Evolutionary conservation across 1,140 invertebrate genomes (phyloP).

Genomic region (Parasteatoda tepidariorum): DNA sequence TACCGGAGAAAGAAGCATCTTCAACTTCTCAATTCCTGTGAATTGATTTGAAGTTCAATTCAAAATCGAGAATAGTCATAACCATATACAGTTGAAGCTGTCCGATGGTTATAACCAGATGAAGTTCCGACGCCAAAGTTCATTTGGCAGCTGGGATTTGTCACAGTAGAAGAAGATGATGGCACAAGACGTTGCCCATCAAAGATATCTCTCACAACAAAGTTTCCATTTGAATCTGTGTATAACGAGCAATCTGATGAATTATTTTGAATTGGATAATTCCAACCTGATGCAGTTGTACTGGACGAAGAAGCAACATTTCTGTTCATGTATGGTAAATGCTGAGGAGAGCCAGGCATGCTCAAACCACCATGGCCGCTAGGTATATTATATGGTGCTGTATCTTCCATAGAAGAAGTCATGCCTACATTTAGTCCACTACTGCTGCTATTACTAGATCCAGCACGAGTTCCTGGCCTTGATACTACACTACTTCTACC

Average conservation of each 20-base stretch:
- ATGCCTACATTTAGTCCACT: constrained; percentile 7
- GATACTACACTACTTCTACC: constrained; percentile 46
- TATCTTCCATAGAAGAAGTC: constrained; percentile 1
- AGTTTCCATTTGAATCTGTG: constrained; percentile 48
- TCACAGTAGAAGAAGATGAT: constrained; percentile 6
- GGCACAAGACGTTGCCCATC: constrained; percentile 36
- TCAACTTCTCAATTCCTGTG: not conserved
- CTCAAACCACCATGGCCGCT: not conserved
- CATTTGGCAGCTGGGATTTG: constrained; percentile 58
- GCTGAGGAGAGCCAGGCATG: constrained; percentile 45
- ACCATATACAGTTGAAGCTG: constrained; percentile 43
- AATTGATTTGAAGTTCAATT: constrained; percentile 19
- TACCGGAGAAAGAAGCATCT: constrained; percentile 36
- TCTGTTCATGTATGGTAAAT: constrained; percentile 35
- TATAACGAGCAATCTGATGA: constrained; percentile 49
- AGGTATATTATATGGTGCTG: constrained; percentile 22
- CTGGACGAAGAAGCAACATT: constrained; percentile 6
- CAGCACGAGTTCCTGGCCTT: constrained; percentile 2
- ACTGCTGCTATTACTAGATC: constrained; percentile 40
- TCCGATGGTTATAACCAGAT: constrained; percentile 26
- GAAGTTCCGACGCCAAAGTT: constrained; percentile 45
- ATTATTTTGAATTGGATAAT: constrained; percentile 39
- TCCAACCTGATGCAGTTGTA: constrained; percentile 17
- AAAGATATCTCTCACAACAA: constrained; percentile 53
- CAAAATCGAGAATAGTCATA: constrained; percentile 57